phyloP scores from a whole-genome alignment of 2,797 vertebrate genomes.

The Sebastes minor region DNA sequence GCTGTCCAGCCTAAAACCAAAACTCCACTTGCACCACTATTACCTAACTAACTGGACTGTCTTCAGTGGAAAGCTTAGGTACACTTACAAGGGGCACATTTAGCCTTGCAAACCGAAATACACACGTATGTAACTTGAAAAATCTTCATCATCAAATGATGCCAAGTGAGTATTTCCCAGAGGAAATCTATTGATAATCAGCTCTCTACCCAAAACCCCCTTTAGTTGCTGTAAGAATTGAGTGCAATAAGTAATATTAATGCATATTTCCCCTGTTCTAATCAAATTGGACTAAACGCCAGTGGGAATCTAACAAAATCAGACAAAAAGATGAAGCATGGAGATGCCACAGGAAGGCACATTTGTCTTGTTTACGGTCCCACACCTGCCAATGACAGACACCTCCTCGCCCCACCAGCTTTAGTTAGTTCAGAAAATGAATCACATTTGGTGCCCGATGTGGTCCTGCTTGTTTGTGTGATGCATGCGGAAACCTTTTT shows the following conservation, averaged over 20 bases:
- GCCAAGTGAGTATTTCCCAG: slow-evolving; percentile 13
- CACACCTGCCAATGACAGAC: neutral
- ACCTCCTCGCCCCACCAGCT: neutral
- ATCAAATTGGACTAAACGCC: slow-evolving; percentile 43
- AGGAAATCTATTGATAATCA: slow-evolving; percentile 48
- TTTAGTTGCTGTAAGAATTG: slow-evolving; percentile 17
- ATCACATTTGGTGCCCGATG: neutral
- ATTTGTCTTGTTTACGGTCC: slow-evolving; percentile 43
- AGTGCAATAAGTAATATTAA: slow-evolving; percentile 43
- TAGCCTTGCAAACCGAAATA: neutral
- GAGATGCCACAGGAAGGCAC: neutral
- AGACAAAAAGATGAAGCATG: slow-evolving; percentile 34
- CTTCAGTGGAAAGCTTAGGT: neutral
- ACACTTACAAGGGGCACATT: neutral
- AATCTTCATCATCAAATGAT: slow-evolving; percentile 27
- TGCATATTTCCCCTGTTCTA: slow-evolving; percentile 37
- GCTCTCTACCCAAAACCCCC: slow-evolving; percentile 4
- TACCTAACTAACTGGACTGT: neutral
- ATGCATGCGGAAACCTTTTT: neutral
- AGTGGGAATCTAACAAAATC: slow-evolving; percentile 42
- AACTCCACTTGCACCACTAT: neutral
- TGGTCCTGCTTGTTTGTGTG: neutral
- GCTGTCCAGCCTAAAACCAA: neutral
- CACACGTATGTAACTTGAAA: neutral
- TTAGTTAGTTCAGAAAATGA: neutral